These are phyloP conservation scores for Glomeris marginata DNA, from an alignment of 2,888 invertebrate genomes.

Conservation along the genomic window DNA sequence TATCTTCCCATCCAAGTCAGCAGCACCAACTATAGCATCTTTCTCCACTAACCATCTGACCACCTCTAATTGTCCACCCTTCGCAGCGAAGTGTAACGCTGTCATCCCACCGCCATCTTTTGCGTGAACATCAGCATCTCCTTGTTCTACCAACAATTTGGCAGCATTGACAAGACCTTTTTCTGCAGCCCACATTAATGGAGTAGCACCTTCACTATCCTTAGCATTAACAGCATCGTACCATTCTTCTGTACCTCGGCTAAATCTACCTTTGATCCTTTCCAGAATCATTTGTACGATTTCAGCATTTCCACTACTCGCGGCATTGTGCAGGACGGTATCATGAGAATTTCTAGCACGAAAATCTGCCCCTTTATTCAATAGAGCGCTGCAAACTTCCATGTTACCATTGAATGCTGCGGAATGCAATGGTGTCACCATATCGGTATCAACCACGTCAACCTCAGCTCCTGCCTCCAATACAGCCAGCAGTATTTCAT, in stretches of 20 bases:
- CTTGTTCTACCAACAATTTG: background rate
- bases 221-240: background rate
- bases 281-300: no score
- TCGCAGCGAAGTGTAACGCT: slow-evolving; percentile 2
- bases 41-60: no score
- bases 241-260: background rate
- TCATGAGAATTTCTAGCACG: background rate
- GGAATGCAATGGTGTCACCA: background rate
- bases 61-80: no score
- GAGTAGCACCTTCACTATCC: slow-evolving; percentile 2
- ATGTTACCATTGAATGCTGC: background rate
- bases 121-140: background rate
- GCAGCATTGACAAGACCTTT: slow-evolving; percentile 1
- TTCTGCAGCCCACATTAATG: slow-evolving; percentile 7
- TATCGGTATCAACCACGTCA: no score
- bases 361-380: background rate
- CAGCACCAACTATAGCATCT: no score
- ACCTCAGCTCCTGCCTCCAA: background rate
- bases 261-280: background rate
- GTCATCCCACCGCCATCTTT: background rate
- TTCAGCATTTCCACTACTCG: background rate
- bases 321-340: background rate
- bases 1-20: no score
- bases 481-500: background rate
- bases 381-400: background rate